Evolutionary conservation across 1,140 invertebrate species (phyloP).

Genomic region (Drosophila tristis): DNA sequence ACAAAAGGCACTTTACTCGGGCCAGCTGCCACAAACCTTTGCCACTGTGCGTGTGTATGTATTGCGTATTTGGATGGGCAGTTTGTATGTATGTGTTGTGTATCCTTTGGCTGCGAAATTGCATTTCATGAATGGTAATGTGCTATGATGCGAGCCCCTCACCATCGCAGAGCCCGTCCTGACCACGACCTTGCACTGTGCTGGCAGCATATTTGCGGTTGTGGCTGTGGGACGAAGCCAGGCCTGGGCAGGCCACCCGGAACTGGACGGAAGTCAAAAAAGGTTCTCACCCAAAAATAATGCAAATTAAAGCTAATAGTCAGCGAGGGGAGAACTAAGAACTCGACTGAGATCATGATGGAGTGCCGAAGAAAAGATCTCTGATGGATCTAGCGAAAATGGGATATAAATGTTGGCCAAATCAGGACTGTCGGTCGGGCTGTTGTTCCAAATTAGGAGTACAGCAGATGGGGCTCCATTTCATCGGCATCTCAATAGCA

Average conservation of each 20-base stretch:
- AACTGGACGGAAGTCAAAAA: constrained; percentile 1
- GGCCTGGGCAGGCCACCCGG: neutral
- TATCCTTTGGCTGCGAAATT: constrained; percentile 75
- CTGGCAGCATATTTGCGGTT: constrained; percentile 4
- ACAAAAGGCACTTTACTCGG: constrained; percentile 70
- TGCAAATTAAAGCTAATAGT: constrained; percentile 43
- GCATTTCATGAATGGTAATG: constrained; percentile 81
- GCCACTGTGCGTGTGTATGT: neutral
- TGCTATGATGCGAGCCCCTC: constrained; percentile 64
- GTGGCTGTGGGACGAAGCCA: neutral
- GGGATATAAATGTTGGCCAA: neutral
- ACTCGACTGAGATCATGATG: neutral
- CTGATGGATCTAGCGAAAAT: constrained; percentile 23
- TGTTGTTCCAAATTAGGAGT: too few species aligned
- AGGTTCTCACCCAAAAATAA: constrained; percentile 34
- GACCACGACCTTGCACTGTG: neutral
- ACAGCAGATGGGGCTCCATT: too few species aligned
- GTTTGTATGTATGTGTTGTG: constrained; percentile 59
- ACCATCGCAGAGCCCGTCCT: neutral
- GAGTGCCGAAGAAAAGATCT: neutral
- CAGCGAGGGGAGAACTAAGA: too few species aligned
- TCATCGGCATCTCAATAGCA: too few species aligned
- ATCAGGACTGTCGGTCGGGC: neutral
- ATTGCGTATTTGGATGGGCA: constrained; percentile 27
- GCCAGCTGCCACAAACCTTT: constrained; percentile 15